Conservation (phyloP, 2,888 invertebrate species). For the Drosophila helvetica region DNA sequence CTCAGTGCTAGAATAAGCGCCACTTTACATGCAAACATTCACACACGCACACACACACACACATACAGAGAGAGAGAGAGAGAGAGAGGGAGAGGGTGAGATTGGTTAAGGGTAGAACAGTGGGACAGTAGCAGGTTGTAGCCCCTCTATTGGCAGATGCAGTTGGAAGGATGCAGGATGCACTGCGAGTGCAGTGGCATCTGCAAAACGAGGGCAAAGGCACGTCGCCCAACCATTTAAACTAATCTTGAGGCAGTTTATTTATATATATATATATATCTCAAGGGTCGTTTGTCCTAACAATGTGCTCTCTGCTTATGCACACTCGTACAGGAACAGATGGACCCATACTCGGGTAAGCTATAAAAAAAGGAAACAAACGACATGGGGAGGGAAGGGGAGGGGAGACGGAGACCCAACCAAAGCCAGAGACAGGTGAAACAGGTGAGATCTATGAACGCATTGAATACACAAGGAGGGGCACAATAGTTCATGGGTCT, state of each 20-base stretch:
- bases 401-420: too few relatives aligned
- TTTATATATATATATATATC: conserved; percentile 60
- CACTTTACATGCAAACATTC: conserved; percentile 53
- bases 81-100: not conserved
- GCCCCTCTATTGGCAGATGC: conserved; percentile 44
- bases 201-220: conserved; percentile 65
- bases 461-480: conserved; percentile 2
- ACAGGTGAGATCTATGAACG: not conserved
- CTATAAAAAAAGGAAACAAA: conserved; percentile 10
- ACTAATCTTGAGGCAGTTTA: conserved; percentile 74
- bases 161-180: conserved; percentile 35
- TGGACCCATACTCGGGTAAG: conserved; percentile 38
- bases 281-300: conserved; percentile 65
- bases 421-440: not conserved
- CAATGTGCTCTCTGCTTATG: conserved; percentile 55
- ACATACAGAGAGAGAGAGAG: not conserved
- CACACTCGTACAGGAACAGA: conserved; percentile 19
- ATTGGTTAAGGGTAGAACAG: not conserved
- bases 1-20: conserved; percentile 55
- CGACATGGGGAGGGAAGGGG: too few relatives aligned
- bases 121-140: conserved; percentile 4
- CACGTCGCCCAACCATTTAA: conserved; percentile 70
- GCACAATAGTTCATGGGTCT: conserved; percentile 5
- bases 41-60: conserved; percentile 23
- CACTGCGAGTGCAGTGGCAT: conserved; percentile 40